Evolutionary conservation across 2,113 vertebrate genomes (phyloP).

Genomic region (Lamprotornis superbus): DNA sequence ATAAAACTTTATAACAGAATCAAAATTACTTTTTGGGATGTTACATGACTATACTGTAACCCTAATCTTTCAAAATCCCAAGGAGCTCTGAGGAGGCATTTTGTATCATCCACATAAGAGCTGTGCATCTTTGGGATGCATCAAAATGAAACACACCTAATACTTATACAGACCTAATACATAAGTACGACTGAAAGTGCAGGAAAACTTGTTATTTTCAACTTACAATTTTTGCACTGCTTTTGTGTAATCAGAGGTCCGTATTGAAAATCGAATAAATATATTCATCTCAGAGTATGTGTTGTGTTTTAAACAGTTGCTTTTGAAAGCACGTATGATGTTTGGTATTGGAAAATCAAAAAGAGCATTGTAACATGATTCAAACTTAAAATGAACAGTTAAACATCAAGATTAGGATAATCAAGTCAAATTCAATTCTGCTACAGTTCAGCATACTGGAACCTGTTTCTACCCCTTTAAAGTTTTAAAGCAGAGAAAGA

Average conservation of each 20-base stretch:
- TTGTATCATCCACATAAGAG: not conserved
- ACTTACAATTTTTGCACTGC: not conserved
- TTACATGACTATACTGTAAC: not conserved
- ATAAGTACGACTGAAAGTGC: not conserved
- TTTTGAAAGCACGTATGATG: not conserved
- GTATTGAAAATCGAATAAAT: not conserved
- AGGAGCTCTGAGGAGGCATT: not conserved
- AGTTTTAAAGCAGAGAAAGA: not conserved
- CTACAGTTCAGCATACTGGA: not conserved
- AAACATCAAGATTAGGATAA: not conserved
- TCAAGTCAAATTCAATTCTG: not conserved
- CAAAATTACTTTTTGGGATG: not conserved
- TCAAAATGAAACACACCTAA: not conserved
- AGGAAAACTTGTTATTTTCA: not conserved
- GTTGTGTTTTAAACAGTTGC: not conserved
- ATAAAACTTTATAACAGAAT: not conserved
- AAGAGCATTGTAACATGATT: not conserved
- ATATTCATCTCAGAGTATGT: not conserved
- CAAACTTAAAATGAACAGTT: not conserved
- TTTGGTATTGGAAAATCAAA: not conserved
- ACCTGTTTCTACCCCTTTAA: not conserved
- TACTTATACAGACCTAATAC: not conserved
- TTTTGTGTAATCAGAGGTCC: not conserved
- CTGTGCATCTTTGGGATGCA: not conserved
- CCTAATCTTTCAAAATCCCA: not conserved